phyloP scores from a whole-genome alignment of 2,888 invertebrate species.

The Sphaerophoria taeniata region DNA sequence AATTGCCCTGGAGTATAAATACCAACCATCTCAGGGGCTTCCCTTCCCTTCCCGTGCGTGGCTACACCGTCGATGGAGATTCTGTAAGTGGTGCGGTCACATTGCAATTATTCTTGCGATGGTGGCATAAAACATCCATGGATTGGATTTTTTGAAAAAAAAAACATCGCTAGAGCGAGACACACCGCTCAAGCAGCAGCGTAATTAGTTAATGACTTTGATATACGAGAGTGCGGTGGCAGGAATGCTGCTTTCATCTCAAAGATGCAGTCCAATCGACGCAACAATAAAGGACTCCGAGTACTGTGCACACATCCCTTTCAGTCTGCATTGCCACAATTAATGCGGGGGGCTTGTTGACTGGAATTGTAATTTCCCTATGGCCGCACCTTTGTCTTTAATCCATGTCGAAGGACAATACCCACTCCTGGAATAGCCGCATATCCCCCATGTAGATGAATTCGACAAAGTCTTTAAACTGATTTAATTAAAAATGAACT shows the following conservation, averaged over 20 bases:
- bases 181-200: conserved; percentile 46
- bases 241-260: conserved; percentile 70
- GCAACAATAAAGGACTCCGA: conserved; percentile 68
- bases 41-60: not conserved
- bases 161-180: conserved; percentile 34
- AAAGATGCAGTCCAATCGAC: conserved; percentile 66
- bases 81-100: not conserved
- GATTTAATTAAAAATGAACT: conserved; percentile 67
- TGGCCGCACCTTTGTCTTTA: conserved; percentile 72
- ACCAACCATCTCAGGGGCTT: not conserved
- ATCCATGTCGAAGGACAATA: conserved; percentile 65
- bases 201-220: conserved; percentile 76
- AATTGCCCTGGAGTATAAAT: conserved; percentile 65
- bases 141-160: conserved; percentile 69
- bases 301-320: conserved; percentile 53
- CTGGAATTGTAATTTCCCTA: conserved; percentile 69
- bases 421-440: conserved; percentile 57
- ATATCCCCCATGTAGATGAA: not conserved
- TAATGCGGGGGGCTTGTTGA: conserved; percentile 63
- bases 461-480: conserved; percentile 51
- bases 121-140: conserved; percentile 73
- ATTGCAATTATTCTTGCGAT: conserved; percentile 71
- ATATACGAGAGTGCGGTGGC: conserved; percentile 74
- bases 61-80: not conserved
- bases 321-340: conserved; percentile 50